Conservation (phyloP, 2,113 vertebrate genomes). For the Python bivittatus region DNA sequence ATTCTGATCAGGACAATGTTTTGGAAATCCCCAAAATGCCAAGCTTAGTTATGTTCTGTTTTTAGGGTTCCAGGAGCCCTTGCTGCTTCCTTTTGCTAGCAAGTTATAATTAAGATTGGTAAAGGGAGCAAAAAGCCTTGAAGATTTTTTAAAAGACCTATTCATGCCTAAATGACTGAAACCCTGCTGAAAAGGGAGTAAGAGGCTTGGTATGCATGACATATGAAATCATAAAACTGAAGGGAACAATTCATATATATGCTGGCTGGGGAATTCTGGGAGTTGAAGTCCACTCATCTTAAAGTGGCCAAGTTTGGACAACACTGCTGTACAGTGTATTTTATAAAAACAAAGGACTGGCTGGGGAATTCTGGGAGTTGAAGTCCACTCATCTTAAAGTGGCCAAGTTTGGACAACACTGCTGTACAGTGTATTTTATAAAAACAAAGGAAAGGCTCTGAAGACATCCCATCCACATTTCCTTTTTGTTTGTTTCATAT, state of each 20-base stretch:
- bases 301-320: too few relatives aligned
- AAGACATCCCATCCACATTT: constrained; percentile 14
- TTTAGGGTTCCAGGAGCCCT: constrained; percentile 48
- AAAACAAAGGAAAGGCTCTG: neutral
- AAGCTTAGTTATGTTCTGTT: constrained; percentile 56
- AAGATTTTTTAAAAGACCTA: constrained; percentile 48
- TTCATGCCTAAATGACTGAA: constrained; percentile 56
- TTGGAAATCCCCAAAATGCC: constrained; percentile 60
- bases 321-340: too few relatives aligned
- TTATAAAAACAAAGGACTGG: too few relatives aligned
- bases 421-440: constrained; percentile 9
- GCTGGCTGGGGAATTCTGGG: too few relatives aligned
- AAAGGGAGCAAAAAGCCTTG: constrained; percentile 36
- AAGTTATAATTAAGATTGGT: constrained; percentile 62
- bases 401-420: too few relatives aligned
- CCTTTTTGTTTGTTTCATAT: neutral
- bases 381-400: too few relatives aligned
- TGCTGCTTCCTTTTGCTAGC: constrained; percentile 39
- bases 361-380: too few relatives aligned
- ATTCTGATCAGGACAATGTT: constrained; percentile 63
- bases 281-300: too few relatives aligned
- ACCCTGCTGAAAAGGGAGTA: constrained; percentile 32
- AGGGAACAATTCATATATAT: constrained; percentile 53
- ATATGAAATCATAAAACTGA: constrained; percentile 43
- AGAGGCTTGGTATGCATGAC: constrained; percentile 43